Evolutionary conservation across 2,113 vertebrate species (phyloP), one percentile per base, ranked within the genome.

Genomic region (Nyctereutes procyonoides): DNA sequence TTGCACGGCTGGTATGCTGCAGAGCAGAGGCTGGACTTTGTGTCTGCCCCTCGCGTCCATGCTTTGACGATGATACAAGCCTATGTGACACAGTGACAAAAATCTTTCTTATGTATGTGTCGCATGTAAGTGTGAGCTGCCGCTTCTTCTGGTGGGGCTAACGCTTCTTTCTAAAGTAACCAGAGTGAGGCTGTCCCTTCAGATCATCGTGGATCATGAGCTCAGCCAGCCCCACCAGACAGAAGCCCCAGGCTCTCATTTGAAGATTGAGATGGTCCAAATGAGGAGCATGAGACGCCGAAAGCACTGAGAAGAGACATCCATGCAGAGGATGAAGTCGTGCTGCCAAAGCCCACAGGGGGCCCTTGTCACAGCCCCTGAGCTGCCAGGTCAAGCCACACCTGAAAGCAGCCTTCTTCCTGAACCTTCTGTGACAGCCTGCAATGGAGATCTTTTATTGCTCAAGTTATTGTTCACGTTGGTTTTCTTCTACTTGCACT

Each of bases 291-390:
- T 1, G 19, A 11, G 24, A 32, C 24, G 12, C 56, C 1, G 3
- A 32, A n/a, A n/a, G 67, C 32, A 19, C 8, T 3, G 67, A n/a
- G 16, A 4, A n/a, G n/a, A 69, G 55, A 55, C 55, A 15, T 55
- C 55, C 55, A 13, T 53, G 28, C 19, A 56, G n/a, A n/a, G 22
- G 12, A 14, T 5, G 35, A n/a, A 16, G n/a, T 3, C 17, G 7
- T 19, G 32, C 16, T 17, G 8, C 35, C 73, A 51, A 43, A 15
- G 14, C 48, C 13, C 71, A 48, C 30, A n/a, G 30, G 48, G 12
- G 38, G 38, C 65, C 30, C 15, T 2, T 0, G 0, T 15, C 30
- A 6, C 4, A 1, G 35, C 56, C 4, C 14, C 0, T 1, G 43
- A 77, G 71, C 71, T 43, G 71, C 71, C 19, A 13, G 0, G 4